phyloP scores from a whole-genome alignment of 2,797 vertebrate genomes.

The Etheostoma nigrum region DNA sequence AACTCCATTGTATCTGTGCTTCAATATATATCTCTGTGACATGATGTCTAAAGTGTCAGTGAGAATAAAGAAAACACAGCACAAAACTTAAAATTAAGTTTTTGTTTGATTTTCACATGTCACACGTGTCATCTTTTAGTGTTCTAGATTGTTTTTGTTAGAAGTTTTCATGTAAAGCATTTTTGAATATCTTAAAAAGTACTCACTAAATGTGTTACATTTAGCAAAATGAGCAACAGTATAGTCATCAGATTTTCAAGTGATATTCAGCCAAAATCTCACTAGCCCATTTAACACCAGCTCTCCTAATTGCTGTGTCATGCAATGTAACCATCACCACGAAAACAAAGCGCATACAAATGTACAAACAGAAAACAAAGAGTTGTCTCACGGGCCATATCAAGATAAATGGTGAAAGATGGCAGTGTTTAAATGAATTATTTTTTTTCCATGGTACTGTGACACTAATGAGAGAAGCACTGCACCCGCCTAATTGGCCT shows the following conservation, averaged over 20 bases:
- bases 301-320: constrained; percentile 3
- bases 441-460: constrained; percentile 32
- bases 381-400: constrained; percentile 1
- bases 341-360: background rate
- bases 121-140: too few relatives aligned
- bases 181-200: background rate
- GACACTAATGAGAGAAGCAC: constrained; percentile 14
- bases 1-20: too few relatives aligned
- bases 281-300: background rate
- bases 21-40: too few relatives aligned
- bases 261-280: background rate
- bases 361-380: constrained; percentile 12
- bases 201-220: background rate
- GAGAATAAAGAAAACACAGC: too few relatives aligned
- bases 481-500: constrained; percentile 25
- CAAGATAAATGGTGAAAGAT: constrained; percentile 22
- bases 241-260: background rate
- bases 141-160: background rate
- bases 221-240: background rate
- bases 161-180: background rate
- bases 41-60: too few relatives aligned
- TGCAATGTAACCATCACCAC: background rate
- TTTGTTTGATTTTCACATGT: background rate
- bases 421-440: constrained; percentile 8
- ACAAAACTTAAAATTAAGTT: background rate